A percentile compares a stretch with the other conserved stretches of the same genome.
phyloP scores from a whole-genome alignment of 1,140 invertebrate species.

The Pseudomyrmex gracilis region DNA sequence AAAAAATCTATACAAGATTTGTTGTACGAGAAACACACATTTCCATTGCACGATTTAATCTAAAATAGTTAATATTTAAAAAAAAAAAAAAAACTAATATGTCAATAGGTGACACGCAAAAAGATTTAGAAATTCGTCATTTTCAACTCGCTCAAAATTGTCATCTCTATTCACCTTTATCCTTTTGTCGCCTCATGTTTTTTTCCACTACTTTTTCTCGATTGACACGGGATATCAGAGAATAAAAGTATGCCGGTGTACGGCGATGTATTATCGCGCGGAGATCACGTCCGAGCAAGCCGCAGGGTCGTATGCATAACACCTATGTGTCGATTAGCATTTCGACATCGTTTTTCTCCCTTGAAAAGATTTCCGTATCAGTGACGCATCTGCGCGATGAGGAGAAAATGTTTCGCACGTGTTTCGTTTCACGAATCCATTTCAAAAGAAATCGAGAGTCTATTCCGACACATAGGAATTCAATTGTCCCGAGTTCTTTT shows the following conservation, averaged over 20 bases:
- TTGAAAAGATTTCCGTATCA: slow-evolving; percentile 60
- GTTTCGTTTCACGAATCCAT: slow-evolving; percentile 7
- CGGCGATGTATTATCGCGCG: slow-evolving; percentile 37
- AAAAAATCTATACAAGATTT: no score
- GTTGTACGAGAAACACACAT: no score
- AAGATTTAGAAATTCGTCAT: no score
- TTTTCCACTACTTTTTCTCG: background rate
- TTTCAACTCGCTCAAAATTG: no score
- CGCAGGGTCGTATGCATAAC: slow-evolving; percentile 46
- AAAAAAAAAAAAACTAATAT: no score
- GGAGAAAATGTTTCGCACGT: background rate
- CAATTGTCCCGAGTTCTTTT: slow-evolving; percentile 30
- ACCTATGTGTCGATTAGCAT: slow-evolving; percentile 59
- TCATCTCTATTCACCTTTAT: no score
- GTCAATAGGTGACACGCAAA: no score
- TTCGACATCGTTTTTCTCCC: slow-evolving; percentile 35
- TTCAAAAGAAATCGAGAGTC: slow-evolving; percentile 3
- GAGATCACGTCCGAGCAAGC: slow-evolving; percentile 20
- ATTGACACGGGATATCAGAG: background rate
- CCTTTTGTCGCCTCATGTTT: no score
- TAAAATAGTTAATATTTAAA: no score
- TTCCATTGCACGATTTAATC: no score
- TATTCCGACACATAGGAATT: background rate
- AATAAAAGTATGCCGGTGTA: background rate
- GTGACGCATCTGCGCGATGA: slow-evolving; percentile 58